Evolutionary conservation across 2,113 vertebrate species (phyloP), one percentile per base, ranked within the genome.

Genomic region (Pionites leucogaster): DNA sequence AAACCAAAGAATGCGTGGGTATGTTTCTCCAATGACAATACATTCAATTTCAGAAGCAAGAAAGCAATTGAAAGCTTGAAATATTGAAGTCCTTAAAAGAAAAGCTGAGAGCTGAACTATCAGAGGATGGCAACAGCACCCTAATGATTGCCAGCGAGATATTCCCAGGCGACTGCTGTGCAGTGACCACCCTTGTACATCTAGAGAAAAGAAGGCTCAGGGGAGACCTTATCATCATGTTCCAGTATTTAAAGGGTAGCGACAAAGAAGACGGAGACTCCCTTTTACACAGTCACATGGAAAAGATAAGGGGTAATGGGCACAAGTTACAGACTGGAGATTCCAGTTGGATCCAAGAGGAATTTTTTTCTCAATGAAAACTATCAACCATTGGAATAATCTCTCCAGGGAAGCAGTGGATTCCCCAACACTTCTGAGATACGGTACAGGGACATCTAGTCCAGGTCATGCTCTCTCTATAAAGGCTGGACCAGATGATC

Each of bases 1-100:
- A 3, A 41, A 31, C 14, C 5, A 35, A 59, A 60, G 49, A 33
- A 39, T 0, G 4, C 15, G 11, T 24, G 9, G 4, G 0, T 16
- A 1, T 28, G 55, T 35, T 24, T 1, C 22, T 57, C 64, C 27
- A 7, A 13, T 29, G 31, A 50, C 41, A 41, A 17, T 2, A 13
- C 27, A 6, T 11, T 13, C 39, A 0, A 8, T 44, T 62, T 47
- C 11, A 0, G 29, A 24, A 77, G 39, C 3, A 50, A 35, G 4
- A 22, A 4, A 46, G 8, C 41, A 9, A 20, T 1, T 1, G 19
- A 33, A 39, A 83, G 49, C 59, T 46, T 39, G 15, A 33, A 63
- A 46, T 3, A 28, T 4, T 33, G 2, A 10, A 28, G 31, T 9
- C 70, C 55, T 37, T 11, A 17, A 13, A 9, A 39, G 60, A 23